phyloP scores from a whole-genome alignment of 2,113 vertebrate species.

The Aviceda subcristata region DNA sequence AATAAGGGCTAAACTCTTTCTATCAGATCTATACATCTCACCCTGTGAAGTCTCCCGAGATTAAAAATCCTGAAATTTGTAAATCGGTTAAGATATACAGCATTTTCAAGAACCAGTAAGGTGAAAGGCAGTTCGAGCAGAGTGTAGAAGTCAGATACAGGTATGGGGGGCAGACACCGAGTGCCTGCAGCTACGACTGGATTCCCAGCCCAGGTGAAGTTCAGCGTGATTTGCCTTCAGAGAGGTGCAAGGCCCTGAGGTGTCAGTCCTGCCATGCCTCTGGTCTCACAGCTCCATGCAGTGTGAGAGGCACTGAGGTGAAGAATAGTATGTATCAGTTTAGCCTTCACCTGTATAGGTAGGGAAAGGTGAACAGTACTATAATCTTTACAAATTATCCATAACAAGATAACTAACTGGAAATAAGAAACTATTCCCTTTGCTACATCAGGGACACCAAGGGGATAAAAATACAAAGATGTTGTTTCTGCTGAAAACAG shows the following conservation, averaged over 20 bases:
- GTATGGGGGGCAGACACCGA: background rate
- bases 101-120: background rate
- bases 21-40: background rate
- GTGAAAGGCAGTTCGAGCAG: background rate
- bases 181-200: accelerated
- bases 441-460: background rate
- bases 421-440: background rate
- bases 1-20: background rate
- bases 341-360: background rate
- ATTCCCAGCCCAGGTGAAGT: background rate
- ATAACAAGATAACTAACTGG: background rate
- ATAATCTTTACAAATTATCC: background rate
- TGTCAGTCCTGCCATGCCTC: no score
- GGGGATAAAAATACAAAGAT: background rate
- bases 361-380: background rate
- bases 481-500: background rate
- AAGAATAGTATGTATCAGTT: background rate
- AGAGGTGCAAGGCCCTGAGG: background rate
- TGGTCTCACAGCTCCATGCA: background rate
- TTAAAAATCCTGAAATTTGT: background rate
- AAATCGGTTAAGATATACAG: background rate
- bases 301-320: background rate
- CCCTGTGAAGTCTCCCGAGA: background rate
- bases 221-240: background rate
- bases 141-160: background rate